phyloP scores from a whole-genome alignment of 1,140 invertebrate genomes.

The Lysiphlebus fabarum region DNA sequence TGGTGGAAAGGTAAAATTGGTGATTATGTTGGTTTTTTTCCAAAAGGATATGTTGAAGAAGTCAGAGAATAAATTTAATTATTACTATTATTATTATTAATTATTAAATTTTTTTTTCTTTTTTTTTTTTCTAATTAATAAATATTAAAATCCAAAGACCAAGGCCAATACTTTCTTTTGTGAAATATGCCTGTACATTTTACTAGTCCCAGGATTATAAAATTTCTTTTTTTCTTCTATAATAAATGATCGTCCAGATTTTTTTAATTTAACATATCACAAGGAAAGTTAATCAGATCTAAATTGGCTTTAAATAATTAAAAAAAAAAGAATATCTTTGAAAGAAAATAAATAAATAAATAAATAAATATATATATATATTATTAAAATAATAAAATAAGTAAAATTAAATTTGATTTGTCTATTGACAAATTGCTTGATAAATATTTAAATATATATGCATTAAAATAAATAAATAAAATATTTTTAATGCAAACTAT shows the following conservation, averaged over 20 bases:
- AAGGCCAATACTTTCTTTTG: constrained; percentile 2
- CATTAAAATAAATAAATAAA: not conserved
- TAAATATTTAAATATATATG: not conserved
- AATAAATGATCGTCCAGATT: not conserved
- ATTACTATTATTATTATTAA: not conserved
- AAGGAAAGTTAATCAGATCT: not conserved
- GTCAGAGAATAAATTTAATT: constrained; percentile 31
- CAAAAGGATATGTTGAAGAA: constrained; percentile 63
- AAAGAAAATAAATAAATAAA: constrained; percentile 4
- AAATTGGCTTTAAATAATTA: not conserved
- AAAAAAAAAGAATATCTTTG: constrained; percentile 1
- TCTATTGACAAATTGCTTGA: not conserved
- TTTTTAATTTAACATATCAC: too few relatives aligned
- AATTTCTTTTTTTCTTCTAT: constrained; percentile 1
- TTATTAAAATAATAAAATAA: not conserved
- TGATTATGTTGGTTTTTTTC: constrained; percentile 64
- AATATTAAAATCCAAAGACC: constrained; percentile 19
- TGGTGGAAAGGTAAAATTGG: constrained; percentile 79
- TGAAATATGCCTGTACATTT: constrained; percentile 6
- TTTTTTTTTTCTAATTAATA: constrained; percentile 16
- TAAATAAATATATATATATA: not conserved
- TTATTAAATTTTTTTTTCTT: constrained; percentile 19
- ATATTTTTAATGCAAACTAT: too few relatives aligned
- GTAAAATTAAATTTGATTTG: too few relatives aligned
- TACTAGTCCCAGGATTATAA: constrained; percentile 20